phyloP scores from a whole-genome alignment of 1,140 invertebrate genomes.

The Brachionus rubens region DNA sequence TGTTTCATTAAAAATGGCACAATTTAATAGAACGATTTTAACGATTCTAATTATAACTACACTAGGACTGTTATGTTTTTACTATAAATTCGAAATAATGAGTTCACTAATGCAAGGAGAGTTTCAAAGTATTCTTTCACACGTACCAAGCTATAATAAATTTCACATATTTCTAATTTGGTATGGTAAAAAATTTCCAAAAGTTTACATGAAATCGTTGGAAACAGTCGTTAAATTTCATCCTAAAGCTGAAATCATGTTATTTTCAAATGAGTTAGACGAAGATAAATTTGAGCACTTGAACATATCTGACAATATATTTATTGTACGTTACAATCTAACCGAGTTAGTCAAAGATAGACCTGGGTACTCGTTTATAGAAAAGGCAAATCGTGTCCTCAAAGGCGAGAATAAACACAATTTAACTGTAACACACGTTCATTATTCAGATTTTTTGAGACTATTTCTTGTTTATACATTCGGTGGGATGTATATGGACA shows the following conservation, averaged over 20 bases:
- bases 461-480: background rate
- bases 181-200: background rate
- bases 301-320: background rate
- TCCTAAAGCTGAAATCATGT: constrained; percentile 16
- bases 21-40: too few relatives aligned
- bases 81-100: too few relatives aligned
- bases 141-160: background rate
- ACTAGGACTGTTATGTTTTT: too few relatives aligned
- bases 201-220: background rate
- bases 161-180: constrained; percentile 15
- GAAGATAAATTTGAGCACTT: background rate
- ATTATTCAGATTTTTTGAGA: background rate
- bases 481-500: background rate
- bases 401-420: background rate
- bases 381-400: background rate
- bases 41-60: too few relatives aligned
- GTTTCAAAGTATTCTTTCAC: too few relatives aligned
- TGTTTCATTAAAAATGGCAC: too few relatives aligned
- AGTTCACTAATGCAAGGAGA: too few relatives aligned
- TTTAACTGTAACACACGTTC: background rate
- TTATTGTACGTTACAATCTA: background rate
- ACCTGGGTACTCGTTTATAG: background rate
- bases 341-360: background rate
- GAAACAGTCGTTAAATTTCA: background rate
- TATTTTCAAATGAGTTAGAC: background rate